phyloP scores from a whole-genome alignment of 1,140 invertebrate genomes.

The Diachasma alloeum region DNA sequence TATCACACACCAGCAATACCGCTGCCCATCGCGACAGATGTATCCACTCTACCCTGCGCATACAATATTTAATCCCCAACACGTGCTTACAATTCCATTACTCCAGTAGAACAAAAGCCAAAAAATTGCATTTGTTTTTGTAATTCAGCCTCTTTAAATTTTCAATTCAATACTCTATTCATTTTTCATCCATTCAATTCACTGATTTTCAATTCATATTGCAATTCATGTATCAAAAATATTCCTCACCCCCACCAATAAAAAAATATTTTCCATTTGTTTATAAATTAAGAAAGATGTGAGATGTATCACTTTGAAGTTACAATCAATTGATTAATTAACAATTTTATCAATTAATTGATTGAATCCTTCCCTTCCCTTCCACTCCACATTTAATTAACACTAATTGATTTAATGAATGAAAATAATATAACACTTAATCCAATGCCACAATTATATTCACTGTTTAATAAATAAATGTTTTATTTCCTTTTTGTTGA shows the following conservation, averaged over 20 bases:
- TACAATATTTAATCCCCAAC: neutral
- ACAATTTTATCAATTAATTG: no score
- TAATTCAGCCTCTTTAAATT: neutral
- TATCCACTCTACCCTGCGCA: neutral
- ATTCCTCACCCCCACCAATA: neutral
- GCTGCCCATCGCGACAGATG: neutral
- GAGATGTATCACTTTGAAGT: neutral
- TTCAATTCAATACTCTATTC: neutral
- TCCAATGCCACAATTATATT: neutral
- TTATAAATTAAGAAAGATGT: neutral
- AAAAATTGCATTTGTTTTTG: neutral
- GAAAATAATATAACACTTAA: no score
- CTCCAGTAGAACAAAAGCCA: neutral
- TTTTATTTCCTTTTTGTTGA: neutral
- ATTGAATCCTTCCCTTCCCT: no score
- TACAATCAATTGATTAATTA: neutral
- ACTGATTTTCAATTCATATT: neutral
- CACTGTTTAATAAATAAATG: neutral
- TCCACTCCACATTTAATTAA: no score
- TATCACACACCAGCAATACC: neutral
- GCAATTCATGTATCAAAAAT: neutral
- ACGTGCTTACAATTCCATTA: slow-evolving; percentile 4
- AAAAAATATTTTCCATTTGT: neutral
- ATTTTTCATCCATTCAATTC: neutral
- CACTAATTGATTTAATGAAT: no score